Evolutionary conservation across 2,797 vertebrate genomes (phyloP), one percentile per base, ranked within the genome.

Genomic region (Bradypodion pumilum): DNA sequence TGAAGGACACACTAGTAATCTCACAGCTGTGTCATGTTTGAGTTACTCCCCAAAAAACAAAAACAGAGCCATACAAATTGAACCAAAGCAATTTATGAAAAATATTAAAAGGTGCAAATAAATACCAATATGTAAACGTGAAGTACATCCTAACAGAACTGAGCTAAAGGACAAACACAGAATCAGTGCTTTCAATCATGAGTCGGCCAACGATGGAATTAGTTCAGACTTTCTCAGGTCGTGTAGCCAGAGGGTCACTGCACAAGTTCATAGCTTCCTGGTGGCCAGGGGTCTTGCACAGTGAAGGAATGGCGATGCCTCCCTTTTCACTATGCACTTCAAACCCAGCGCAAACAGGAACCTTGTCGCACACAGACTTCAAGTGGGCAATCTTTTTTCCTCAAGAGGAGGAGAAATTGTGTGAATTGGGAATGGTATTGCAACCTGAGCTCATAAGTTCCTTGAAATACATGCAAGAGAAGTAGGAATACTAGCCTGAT

Each of bases 71-170:
- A 81, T 16, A 46, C n/a, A n/a, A 2, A 62, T 16, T 59, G 52
- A 70, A 25, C 25, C n/a, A 75, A 85, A 59, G 35, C 44, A 69
- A 44, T 85, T 85, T 60, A 75, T 85, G 63, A 59, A 69, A 80
- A 56, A 69, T 62, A 75, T 85, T 69, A 85, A 75, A 73, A 59
- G 63, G 56, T 68, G 75, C 72, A 85, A 85, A 85, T 75, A 81
- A 85, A 85, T 81, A 85, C 27, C 60, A 85, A 66, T 76, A 70
- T 37, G 49, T 37, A 74, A 62, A 74, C 78, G 46, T 60, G 66
- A 74, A 59, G 15, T 75, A 85, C 62, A 75, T 60, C 63, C 6
- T 29, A 76, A 62, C 52, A 62, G 19, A 42, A 35, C 25, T 62
- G n/a, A 60, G 73, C 63, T 80, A 68, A 74, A 66, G 37, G 62